Conservation (phyloP, 2,888 invertebrate species). For the Melikaiella ostensackeni region DNA sequence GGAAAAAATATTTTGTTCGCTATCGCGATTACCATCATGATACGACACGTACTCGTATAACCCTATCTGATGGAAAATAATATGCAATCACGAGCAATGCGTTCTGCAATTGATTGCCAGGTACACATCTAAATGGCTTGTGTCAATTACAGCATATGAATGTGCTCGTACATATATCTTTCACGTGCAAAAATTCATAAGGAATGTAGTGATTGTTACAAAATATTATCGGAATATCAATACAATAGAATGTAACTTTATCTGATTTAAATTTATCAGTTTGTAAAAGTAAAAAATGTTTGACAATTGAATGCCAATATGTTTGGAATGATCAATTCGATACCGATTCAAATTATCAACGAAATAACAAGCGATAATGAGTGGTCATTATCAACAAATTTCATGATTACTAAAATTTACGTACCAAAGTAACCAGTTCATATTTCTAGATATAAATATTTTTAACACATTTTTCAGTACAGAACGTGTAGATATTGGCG, state of each 20-base stretch:
- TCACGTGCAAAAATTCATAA: neutral
- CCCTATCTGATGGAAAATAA: neutral
- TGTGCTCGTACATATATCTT: neutral
- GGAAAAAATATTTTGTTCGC: neutral
- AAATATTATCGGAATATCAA: neutral
- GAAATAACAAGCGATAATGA: neutral
- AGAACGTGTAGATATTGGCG: too few relatives aligned
- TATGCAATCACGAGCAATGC: neutral
- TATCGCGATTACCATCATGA: neutral
- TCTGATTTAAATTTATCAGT: neutral
- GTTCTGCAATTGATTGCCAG: neutral
- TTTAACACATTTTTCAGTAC: too few relatives aligned
- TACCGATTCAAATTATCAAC: neutral
- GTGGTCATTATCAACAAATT: too few relatives aligned
- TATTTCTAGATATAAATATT: neutral
- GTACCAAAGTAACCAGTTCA: neutral
- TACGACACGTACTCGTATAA: neutral
- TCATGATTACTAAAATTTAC: neutral
- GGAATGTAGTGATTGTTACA: neutral
- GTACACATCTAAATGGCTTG: neutral
- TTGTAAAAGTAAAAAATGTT: neutral
- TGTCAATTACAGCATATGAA: neutral
- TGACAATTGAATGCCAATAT: neutral
- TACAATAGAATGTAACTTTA: neutral
- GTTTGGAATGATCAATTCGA: neutral